Conservation (phyloP, 2,797 vertebrate species). For the Aplochiton taeniatus region DNA sequence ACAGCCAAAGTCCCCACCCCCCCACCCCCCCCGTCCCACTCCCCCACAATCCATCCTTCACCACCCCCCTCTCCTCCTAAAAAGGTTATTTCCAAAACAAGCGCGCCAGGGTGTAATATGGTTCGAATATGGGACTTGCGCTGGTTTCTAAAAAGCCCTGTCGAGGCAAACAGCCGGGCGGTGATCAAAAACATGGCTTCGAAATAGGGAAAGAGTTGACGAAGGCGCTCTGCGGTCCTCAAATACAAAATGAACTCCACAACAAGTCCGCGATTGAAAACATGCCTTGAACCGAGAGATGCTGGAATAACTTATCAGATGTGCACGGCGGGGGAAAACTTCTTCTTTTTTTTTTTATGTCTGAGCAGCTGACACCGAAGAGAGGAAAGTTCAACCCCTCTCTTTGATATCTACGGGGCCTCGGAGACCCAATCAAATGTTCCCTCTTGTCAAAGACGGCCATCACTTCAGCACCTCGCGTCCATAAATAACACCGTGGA, state of each 20-base stretch:
- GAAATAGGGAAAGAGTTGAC: not conserved
- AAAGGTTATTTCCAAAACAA: constrained; percentile 29
- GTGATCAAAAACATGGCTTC: constrained; percentile 26
- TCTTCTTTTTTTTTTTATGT: no score
- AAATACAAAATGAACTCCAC: constrained; percentile 40
- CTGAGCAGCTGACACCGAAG: not conserved
- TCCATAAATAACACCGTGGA: constrained; percentile 16
- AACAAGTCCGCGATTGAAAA: constrained; percentile 26
- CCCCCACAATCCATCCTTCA: no score
- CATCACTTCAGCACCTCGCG: constrained; percentile 13
- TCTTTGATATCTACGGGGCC: constrained; percentile 26
- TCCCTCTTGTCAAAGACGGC: constrained; percentile 9
- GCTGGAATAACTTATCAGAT: constrained; percentile 24
- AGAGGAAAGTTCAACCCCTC: constrained; percentile 33
- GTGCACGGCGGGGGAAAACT: constrained; percentile 30
- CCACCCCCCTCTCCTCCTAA: not conserved
- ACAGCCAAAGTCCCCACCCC: no score
- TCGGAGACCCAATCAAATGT: constrained; percentile 19
- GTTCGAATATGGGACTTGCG: constrained; percentile 34
- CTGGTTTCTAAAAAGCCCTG: constrained; percentile 28
- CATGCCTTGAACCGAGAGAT: constrained; percentile 29
- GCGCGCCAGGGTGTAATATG: constrained; percentile 23
- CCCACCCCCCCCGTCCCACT: no score
- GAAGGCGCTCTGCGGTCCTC: constrained; percentile 27
- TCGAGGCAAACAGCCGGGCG: constrained; percentile 19